These are phyloP conservation scores for Drosophila yakuba DNA, from an alignment of 1,140 invertebrate genomes.

Conservation along the genomic window DNA sequence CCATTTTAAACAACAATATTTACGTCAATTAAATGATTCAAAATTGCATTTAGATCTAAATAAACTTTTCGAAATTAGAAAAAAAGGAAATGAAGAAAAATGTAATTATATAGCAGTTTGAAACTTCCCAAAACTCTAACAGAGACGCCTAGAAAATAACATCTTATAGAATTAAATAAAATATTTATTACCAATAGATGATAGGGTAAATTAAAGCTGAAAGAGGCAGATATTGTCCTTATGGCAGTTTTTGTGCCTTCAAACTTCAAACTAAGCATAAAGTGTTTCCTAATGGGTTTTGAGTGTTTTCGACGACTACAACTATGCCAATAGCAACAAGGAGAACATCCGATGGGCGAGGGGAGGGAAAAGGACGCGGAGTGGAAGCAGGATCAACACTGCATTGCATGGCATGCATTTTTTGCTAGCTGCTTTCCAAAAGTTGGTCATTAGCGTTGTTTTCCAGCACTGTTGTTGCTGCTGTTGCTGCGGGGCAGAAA, in stretches of 20 bases:
- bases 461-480: slow-evolving; percentile 40
- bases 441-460: slow-evolving; percentile 80
- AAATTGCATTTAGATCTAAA: too few relatives aligned
- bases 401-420: slow-evolving; percentile 65
- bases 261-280: slow-evolving; percentile 82
- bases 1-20: too few relatives aligned
- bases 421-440: slow-evolving; percentile 62
- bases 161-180: too few relatives aligned
- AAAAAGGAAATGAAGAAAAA: too few relatives aligned
- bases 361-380: slow-evolving; percentile 2
- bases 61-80: too few relatives aligned
- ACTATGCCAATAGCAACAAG: slow-evolving; percentile 39
- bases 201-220: background rate
- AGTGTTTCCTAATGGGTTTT: slow-evolving; percentile 82
- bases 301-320: slow-evolving; percentile 78
- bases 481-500: slow-evolving; percentile 40
- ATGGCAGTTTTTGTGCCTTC: slow-evolving; percentile 25
- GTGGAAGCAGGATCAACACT: slow-evolving; percentile 42
- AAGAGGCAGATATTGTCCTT: background rate
- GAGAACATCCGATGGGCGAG: slow-evolving; percentile 8
- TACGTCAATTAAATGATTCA: too few relatives aligned
- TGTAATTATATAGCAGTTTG: too few relatives aligned
- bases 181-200: background rate
- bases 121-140: too few relatives aligned
- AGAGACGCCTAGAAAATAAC: too few relatives aligned